Conservation (phyloP, 2,797 vertebrate species). For the Chrysocyon brachyurus region DNA sequence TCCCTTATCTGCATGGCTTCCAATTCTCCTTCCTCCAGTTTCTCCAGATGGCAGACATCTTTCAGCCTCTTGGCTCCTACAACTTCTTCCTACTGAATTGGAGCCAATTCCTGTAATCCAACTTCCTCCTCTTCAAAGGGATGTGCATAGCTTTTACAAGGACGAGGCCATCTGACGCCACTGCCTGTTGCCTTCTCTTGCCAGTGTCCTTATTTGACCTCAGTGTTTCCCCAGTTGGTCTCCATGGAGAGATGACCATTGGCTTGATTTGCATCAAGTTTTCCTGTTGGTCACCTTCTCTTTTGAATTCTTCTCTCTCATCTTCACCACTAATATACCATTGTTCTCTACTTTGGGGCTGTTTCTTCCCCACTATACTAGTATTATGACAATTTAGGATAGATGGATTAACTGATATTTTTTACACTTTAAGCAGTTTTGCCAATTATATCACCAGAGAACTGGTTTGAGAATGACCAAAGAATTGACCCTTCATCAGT, state of each 20-base stretch:
- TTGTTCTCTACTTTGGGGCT: background rate
- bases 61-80: constrained; percentile 77
- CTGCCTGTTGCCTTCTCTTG: constrained; percentile 37
- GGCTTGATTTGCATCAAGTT: background rate
- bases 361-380: background rate
- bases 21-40: constrained; percentile 74
- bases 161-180: constrained; percentile 76
- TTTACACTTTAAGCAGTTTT: constrained; percentile 50
- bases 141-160: constrained; percentile 44
- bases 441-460: background rate
- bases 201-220: constrained; percentile 72
- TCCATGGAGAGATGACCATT: background rate
- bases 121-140: constrained; percentile 76
- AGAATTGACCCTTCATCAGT: background rate
- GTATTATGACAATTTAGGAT: constrained; percentile 25
- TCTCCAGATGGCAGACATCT: constrained; percentile 84
- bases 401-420: constrained; percentile 57
- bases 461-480: constrained; percentile 3
- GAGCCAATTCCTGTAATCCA: constrained; percentile 75
- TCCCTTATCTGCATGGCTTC: constrained; percentile 72
- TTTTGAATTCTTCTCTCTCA: constrained; percentile 58
- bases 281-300: background rate
- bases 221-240: background rate
- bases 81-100: constrained; percentile 75
- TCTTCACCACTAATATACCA: background rate